Evolutionary conservation across 23 tunicate species (phyloP), one percentile per base, ranked within the genome.

Genomic region (Ascidia mentula): DNA sequence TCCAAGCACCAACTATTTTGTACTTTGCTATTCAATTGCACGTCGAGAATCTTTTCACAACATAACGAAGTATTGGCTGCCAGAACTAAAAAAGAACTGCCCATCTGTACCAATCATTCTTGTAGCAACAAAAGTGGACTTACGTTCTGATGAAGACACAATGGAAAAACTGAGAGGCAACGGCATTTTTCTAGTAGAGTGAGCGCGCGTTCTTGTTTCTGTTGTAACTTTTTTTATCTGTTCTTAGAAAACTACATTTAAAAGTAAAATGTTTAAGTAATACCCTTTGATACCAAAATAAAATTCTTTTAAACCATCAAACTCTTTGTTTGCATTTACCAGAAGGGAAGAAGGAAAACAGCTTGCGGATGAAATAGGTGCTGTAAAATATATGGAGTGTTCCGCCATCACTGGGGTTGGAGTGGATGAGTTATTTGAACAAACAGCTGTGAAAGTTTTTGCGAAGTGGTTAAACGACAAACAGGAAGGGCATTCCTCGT

Each of bases 311-410:
- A n/a, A n/a, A n/a, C n/a, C n/a, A n/a, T n/a, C n/a, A n/a, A n/a
- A n/a, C n/a, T n/a, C n/a, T n/a, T n/a, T n/a, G n/a, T n/a, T n/a
- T n/a, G n/a, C n/a, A n/a, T n/a, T n/a, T n/a, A n/a, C n/a, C n/a
- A 53, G 65, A 28, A 53, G 24, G 24, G 65, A 53, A 28, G 2
- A 72, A 31, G 75, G 75, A 3, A 9, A 72, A 72, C 75, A 72
- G 13, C 75, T 72, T 4, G 75, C 75, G 1, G 2, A 17, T 2
- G 75, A 72, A 2, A 34, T 72, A 6, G 75, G 34, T 8, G 75
- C 75, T 2, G 75, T 72, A 3, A 72, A 72, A 9, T 72, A 72
- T 35, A 72, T 72, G 75, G 75, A 72, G 13, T 72, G 75, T 17
- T 72, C 75, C 18, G 75, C 75, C 3, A 34, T 72, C 3, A 72